Evolutionary conservation across 2,113 vertebrate genomes (phyloP), one percentile per base, ranked within the genome.

Genomic region (Zosterops pallidus): DNA sequence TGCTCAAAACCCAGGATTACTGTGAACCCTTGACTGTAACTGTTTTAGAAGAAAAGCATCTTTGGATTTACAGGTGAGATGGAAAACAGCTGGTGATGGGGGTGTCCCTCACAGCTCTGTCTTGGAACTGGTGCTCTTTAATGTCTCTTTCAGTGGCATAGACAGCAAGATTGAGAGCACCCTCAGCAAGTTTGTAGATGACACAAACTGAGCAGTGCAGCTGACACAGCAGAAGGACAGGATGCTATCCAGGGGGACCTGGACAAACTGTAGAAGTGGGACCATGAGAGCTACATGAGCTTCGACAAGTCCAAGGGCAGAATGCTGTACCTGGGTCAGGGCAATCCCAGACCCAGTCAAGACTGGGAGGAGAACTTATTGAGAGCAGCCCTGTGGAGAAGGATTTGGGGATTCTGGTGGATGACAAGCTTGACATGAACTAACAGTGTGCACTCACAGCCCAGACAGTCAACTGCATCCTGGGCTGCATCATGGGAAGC

Each of bases 281-380:
- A 6, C 9, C 37, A 20, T 0, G 1, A 37, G 31, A 57, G 9
- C 6, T 37, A 37, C 8, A 5, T 9, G 42, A 35, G 4, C 6
- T 33, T 65, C 37, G 50, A 11, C 22, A 72, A 37, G 22, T 12
- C 29, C 67, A 31, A 20, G 25, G 29, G 18, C 42, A 72, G 33
- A 63, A 14, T 56, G 49, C 25, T 56, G 11, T 24, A 18, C 6
- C 23, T 41, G 29, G 37, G 37, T 39, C 37, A 39, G 37, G 37
- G 37, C 37, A 39, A 39, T 39, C 37, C 37, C 37, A 39, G 9
- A 39, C 37, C 37, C 37, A 39, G 37, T 39, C 37, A 10, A 39
- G 37, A 39, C 37, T 39, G 37, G 37, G 37, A 39, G 10, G 37
- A 39, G 37, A 39, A 39, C 37, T 39, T 39, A 39, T 39, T 39